Evolutionary conservation across 2,113 vertebrate species (phyloP).

Genomic region (Isichthys henryi): DNA sequence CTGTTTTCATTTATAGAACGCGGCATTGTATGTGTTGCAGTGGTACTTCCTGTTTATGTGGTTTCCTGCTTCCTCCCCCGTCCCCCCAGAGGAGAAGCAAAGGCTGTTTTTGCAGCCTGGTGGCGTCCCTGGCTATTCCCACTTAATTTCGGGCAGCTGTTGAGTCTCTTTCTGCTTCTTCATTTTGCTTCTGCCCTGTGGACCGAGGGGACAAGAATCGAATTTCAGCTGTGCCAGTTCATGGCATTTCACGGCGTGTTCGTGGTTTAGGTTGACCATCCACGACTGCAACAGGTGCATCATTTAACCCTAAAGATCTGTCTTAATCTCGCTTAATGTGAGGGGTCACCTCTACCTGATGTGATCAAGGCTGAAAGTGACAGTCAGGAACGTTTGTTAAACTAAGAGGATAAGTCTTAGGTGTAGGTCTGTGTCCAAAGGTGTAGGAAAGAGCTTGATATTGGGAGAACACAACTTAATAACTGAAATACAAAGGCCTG

Average conservation of each 20-base stretch:
- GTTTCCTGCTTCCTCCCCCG: conserved; percentile 45
- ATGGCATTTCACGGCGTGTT: not conserved
- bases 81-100: conserved; percentile 33
- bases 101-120: conserved; percentile 19
- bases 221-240: not conserved
- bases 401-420: not conserved
- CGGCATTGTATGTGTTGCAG: conserved; percentile 51
- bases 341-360: not conserved
- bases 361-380: not conserved
- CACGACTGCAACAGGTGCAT: not conserved
- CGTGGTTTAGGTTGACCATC: not conserved
- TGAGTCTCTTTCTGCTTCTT: not conserved
- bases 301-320: not conserved
- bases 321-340: not conserved
- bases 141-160: not conserved
- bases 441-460: not conserved
- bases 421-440: not conserved
- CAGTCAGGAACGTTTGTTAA: not conserved
- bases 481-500: not conserved
- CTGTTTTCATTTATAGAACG: conserved; percentile 32
- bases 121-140: conserved; percentile 29
- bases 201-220: not conserved
- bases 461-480: not conserved
- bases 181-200: not conserved
- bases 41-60: conserved; percentile 59